These are phyloP conservation scores for Eristalis arbustorum DNA, from an alignment of 2,888 invertebrate genomes.

Conservation along the genomic window DNA sequence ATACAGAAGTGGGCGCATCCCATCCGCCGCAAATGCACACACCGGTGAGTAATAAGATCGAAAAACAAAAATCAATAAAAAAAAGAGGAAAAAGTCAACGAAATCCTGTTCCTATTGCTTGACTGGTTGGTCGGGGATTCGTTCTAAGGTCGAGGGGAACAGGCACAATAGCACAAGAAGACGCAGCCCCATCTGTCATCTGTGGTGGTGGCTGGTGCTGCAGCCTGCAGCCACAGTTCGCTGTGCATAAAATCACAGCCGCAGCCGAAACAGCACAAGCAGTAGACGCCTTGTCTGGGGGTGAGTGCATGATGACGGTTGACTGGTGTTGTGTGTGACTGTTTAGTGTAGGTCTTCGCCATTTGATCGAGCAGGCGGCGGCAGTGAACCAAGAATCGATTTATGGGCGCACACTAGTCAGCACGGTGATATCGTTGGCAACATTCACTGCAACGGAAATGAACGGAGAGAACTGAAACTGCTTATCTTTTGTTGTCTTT, in stretches of 20 bases:
- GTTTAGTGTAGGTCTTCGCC: slow-evolving; percentile 17
- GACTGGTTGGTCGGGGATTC: not conserved
- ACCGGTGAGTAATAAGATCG: slow-evolving; percentile 64
- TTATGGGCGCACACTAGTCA: slow-evolving; percentile 42
- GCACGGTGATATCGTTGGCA: slow-evolving; percentile 48
- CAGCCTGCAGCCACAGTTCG: not conserved
- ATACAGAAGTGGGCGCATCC: slow-evolving; percentile 38
- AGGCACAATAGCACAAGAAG: slow-evolving; percentile 5
- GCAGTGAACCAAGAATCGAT: slow-evolving; percentile 57
- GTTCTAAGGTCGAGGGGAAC: slow-evolving; percentile 37
- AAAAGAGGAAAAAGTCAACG: not conserved
- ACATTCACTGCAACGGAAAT: slow-evolving; percentile 61
- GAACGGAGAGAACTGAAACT: slow-evolving; percentile 33
- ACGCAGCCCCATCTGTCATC: slow-evolving; percentile 45
- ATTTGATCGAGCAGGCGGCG: slow-evolving; percentile 31
- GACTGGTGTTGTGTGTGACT: slow-evolving; percentile 4
- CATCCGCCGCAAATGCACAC: slow-evolving; percentile 27
- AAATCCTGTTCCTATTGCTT: not conserved
- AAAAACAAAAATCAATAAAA: slow-evolving; percentile 62
- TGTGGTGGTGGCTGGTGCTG: slow-evolving; percentile 3
- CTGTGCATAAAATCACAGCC: slow-evolving; percentile 49
- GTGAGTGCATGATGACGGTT: slow-evolving; percentile 39
- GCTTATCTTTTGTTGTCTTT: slow-evolving; percentile 3
- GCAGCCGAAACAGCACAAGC: slow-evolving; percentile 8
- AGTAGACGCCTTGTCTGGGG: slow-evolving; percentile 67